Evolutionary conservation across 2,888 invertebrate species (phyloP), one percentile per base, ranked within the genome.

Genomic region (Sepiola atlantica): DNA sequence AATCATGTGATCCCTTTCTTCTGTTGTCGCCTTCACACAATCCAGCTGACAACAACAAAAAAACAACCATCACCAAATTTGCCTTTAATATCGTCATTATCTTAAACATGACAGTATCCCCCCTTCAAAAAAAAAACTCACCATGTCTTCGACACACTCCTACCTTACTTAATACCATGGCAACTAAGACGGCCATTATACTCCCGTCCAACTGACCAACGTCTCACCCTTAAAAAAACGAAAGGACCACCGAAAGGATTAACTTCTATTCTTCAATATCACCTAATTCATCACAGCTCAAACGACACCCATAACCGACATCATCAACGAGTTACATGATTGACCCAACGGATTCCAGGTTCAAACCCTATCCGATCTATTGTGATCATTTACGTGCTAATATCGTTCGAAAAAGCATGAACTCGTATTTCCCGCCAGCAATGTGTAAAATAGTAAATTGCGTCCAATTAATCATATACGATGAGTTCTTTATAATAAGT

Each of bases 1-100:
- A 77, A 77, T 77, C 77, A 77, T n/a, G 77, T 77, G 77, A 77
- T 77, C 77, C 77, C 77, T 77, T 28, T 77, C 77, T 77, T 77
- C n/a, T 45, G 45, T 77, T 77, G 77, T 77, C 32, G n/a, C 6
- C 77, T 32, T 77, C n/a, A 77, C 77, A 28, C 32, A 77, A 77
- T 16, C 12, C 14, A 77, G 18, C 61, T 21, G 61, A 61, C 28
- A n/a, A 77, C 28, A 77, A 28, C n/a, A 77, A 45, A 45, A 45
- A 45, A 45, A 45, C 45, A 45, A 8, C n/a, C n/a, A n/a, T 20
- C 32, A 77, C n/a, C 77, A 77, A 20, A n/a, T 77, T 77, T 77
- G 10, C 77, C n/a, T 45, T 32, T 77, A n/a, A n/a, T 77, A 77
- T 77, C 77, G n/a, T 77, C 77, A 77, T 77, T 32, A 14, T 77